A percentile compares a stretch with the other conserved stretches of the same genome.
These are phyloP conservation scores for Drosophila persimilis DNA, from an alignment of 1,140 invertebrate species.

Conservation along the genomic window DNA sequence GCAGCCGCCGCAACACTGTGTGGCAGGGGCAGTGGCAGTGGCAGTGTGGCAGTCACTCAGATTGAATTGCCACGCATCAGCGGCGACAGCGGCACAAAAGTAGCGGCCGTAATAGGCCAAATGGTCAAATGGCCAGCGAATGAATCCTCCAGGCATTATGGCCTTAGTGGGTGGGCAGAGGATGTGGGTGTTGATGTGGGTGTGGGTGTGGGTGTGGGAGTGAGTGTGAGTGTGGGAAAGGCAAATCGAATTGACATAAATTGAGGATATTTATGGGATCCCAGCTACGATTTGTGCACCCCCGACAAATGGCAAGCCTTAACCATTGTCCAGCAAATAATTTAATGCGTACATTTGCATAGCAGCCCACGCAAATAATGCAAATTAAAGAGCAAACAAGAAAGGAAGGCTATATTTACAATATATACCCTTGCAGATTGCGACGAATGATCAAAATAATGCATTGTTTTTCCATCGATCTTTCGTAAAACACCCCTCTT, in stretches of 20 bases:
- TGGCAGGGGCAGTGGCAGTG: slow-evolving; percentile 12
- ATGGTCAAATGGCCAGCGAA: slow-evolving; percentile 59
- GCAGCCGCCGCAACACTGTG: slow-evolving; percentile 39
- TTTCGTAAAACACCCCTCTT: no score
- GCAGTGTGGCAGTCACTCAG: slow-evolving; percentile 36
- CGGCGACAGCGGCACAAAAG: slow-evolving; percentile 25
- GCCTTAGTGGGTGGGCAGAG: slow-evolving; percentile 29
- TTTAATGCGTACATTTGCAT: slow-evolving; percentile 43
- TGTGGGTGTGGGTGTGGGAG: slow-evolving; percentile 12
- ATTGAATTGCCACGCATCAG: slow-evolving; percentile 77
- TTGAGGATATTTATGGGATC: slow-evolving; percentile 53
- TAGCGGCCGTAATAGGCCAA: slow-evolving; percentile 46
- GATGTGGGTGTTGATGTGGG: slow-evolving; percentile 12
- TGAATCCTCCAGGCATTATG: slow-evolving; percentile 59
- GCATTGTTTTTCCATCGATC: no score
- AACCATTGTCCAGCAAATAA: slow-evolving; percentile 32
- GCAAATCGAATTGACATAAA: slow-evolving; percentile 78
- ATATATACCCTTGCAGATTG: no score
- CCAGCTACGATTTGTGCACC: slow-evolving; percentile 3
- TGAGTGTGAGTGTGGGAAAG: slow-evolving; percentile 20
- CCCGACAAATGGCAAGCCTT: slow-evolving; percentile 40
- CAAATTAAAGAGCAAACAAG: slow-evolving; percentile 12
- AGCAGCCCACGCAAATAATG: slow-evolving; percentile 13
- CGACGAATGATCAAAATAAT: no score
- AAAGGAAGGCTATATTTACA: background rate